Conservation (phyloP, 2,113 vertebrate genomes). For the Xenopus tropicalis region DNA sequence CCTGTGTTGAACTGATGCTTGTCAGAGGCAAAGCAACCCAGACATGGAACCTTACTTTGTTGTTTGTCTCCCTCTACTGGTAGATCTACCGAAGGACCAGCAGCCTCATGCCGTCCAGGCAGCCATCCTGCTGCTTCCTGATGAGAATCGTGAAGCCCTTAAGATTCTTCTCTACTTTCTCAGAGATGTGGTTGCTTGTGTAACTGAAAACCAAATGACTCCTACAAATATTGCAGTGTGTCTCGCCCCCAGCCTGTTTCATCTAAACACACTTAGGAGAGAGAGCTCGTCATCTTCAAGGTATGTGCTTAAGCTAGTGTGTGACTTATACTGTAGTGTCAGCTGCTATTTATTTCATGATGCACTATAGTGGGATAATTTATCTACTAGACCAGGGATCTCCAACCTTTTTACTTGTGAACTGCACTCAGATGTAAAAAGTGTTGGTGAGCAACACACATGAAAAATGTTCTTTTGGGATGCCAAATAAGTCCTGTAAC, state of each 20-base stretch:
- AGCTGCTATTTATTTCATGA: no score
- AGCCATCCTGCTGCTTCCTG: conserved; percentile 78
- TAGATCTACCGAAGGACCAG: conserved; percentile 80
- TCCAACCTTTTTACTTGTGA: no score
- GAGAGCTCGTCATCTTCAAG: conserved; percentile 64
- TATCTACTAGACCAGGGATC: no score
- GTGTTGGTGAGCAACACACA: no score
- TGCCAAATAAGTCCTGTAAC: no score
- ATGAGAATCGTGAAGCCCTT: conserved; percentile 79
- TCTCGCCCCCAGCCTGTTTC: conserved; percentile 82
- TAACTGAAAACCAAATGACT: conserved; percentile 85
- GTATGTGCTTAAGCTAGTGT: conserved; percentile 47
- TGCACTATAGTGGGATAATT: no score
- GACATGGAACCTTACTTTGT: no score
- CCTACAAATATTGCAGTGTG: conserved; percentile 84
- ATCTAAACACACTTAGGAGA: conserved; percentile 73
- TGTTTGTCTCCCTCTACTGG: neutral
- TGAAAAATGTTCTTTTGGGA: no score
- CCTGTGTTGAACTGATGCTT: no score
- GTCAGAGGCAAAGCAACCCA: no score
- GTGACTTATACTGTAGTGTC: no score
- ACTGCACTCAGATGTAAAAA: no score
- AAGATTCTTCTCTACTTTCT: conserved; percentile 78
- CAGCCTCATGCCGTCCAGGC: conserved; percentile 75
- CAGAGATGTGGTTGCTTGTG: conserved; percentile 72